Evolutionary conservation across 2,888 invertebrate genomes (phyloP).

Genomic region (Dione vanillae): DNA sequence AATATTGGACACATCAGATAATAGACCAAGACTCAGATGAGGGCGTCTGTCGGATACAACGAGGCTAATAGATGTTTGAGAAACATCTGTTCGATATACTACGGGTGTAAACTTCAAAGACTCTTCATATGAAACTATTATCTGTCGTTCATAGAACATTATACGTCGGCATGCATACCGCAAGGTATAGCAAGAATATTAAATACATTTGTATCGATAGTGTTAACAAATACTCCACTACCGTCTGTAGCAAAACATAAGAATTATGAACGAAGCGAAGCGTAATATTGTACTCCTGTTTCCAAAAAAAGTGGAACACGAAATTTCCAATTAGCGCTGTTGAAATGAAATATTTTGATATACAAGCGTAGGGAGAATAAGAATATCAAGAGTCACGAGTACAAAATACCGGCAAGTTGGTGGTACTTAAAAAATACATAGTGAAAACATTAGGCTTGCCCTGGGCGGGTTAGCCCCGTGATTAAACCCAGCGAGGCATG

Average conservation of each 20-base stretch:
- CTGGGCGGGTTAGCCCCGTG: slow-evolving; percentile 72
- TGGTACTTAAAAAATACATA: slow-evolving; percentile 80
- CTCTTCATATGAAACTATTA: slow-evolving; percentile 31
- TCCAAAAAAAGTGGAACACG: slow-evolving; percentile 41
- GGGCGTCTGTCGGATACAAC: slow-evolving; percentile 63
- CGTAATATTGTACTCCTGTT: slow-evolving; percentile 36
- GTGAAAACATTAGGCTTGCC: slow-evolving; percentile 78
- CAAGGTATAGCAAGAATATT: neutral
- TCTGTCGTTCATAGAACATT: slow-evolving; percentile 17
- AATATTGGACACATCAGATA: slow-evolving; percentile 75
- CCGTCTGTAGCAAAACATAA: slow-evolving; percentile 22
- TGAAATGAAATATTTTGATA: slow-evolving; percentile 54
- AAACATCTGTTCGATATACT: slow-evolving; percentile 64
- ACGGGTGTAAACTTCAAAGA: slow-evolving; percentile 49
- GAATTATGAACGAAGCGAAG: slow-evolving; percentile 34
- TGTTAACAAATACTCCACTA: slow-evolving; percentile 1
- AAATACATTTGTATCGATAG: neutral
- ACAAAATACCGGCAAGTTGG: slow-evolving; percentile 59
- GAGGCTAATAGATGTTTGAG: slow-evolving; percentile 66
- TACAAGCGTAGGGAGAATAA: slow-evolving; percentile 45
- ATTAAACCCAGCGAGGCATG: slow-evolving; percentile 82
- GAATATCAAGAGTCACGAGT: slow-evolving; percentile 50
- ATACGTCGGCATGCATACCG: neutral
- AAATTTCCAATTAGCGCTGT: slow-evolving; percentile 56
- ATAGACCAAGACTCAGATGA: slow-evolving; percentile 67